phyloP scores from a whole-genome alignment of 2,113 vertebrate species.

The Cynopterus brachyotis region DNA sequence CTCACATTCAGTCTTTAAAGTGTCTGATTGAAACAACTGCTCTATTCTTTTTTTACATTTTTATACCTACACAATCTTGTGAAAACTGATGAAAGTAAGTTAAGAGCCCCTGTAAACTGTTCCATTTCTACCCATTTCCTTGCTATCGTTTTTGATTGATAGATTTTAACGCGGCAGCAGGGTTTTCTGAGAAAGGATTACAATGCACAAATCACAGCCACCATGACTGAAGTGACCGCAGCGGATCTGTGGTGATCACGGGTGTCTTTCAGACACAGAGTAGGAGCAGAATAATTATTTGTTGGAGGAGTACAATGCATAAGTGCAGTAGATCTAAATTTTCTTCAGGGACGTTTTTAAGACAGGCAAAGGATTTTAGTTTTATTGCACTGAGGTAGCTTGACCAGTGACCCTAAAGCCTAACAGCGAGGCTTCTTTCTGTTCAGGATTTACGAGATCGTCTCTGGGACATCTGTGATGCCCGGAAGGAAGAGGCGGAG shows the following conservation, averaged over 20 bases:
- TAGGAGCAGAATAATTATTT: background rate
- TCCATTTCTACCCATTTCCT: background rate
- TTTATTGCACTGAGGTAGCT: background rate
- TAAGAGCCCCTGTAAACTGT: background rate
- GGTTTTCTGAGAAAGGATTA: background rate
- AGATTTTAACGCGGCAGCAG: background rate
- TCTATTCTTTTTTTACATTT: background rate
- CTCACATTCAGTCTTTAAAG: background rate
- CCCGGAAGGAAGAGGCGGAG: conserved; percentile 88
- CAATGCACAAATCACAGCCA: background rate
- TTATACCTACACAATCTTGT: background rate
- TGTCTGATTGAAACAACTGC: background rate
- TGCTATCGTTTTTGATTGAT: background rate
- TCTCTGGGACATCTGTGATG: conserved; percentile 92
- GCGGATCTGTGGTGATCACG: background rate
- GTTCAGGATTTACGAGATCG: conserved; percentile 89
- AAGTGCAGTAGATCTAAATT: background rate
- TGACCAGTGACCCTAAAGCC: background rate
- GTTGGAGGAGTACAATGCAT: background rate
- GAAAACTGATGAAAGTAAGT: background rate
- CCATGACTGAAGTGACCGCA: background rate
- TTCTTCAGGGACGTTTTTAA: background rate
- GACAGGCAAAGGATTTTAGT: background rate
- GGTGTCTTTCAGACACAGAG: background rate
- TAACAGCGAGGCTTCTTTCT: background rate